Percentiles rank a stretch among this genome's conserved stretches.
Conservation (phyloP, 2,113 vertebrate species). For the Tragelaphus imberbis region DNA sequence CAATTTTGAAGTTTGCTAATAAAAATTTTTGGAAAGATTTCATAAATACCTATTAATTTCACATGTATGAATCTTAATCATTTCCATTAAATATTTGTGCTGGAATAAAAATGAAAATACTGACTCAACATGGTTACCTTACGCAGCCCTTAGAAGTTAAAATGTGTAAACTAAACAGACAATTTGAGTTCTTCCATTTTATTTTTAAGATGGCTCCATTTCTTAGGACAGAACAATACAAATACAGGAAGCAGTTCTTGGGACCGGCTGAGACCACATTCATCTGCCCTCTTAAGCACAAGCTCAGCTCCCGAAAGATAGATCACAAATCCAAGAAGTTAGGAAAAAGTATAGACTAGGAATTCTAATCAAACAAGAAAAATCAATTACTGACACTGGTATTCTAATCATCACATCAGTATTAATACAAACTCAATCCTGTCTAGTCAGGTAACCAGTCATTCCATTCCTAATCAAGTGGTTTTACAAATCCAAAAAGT, state of each 20-base stretch:
- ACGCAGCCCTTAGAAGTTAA: not conserved
- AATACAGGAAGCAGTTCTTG: constrained; percentile 39
- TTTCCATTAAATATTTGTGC: not conserved
- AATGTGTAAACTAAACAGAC: constrained; percentile 6
- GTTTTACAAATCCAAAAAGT: constrained; percentile 64
- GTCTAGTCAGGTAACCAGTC: constrained; percentile 51
- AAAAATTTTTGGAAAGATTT: not conserved
- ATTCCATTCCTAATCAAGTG: constrained; percentile 51
- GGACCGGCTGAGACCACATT: not conserved
- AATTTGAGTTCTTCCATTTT: constrained; percentile 46
- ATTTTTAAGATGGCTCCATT: constrained; percentile 62
- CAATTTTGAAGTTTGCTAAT: not conserved
- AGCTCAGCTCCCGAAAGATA: constrained; percentile 40
- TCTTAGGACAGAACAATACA: constrained; percentile 50
- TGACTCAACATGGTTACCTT: not conserved
- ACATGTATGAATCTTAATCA: not conserved
- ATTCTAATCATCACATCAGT: constrained; percentile 64
- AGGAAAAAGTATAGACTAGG: constrained; percentile 19
- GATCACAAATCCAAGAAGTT: constrained; percentile 49
- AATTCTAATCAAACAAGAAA: constrained; percentile 59
- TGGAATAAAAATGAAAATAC: constrained; percentile 23
- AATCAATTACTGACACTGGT: constrained; percentile 53
- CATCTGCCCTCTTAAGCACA: constrained; percentile 24
- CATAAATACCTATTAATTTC: constrained; percentile 1
- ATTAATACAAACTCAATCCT: constrained; percentile 29